Base-by-base conservation (phyloP, 2,888 invertebrate genomes). In the Pediacus dermestoides region DNA sequence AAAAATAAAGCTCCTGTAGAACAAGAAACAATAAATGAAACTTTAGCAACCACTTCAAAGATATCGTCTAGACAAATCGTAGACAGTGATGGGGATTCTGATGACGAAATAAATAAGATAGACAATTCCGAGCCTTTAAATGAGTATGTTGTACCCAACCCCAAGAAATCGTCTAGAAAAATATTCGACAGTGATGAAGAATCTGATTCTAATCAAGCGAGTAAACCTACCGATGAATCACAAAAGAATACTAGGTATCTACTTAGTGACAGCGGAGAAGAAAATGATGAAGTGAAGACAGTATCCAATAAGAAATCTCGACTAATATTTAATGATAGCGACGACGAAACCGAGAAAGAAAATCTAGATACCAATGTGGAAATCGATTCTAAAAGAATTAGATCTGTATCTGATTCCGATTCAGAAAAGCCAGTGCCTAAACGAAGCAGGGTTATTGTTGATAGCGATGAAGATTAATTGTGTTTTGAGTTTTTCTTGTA, bases 191-290 rank as follows among this genome's bases (percentile, higher is more conserved):
- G 42, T 15, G 48, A 46, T 16, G 44, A 42, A 15, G 41, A 45
- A 34, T n/a, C n/a, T n/a, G n/a, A n/a, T n/a, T n/a, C n/a, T n/a
- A n/a, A n/a, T n/a, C n/a, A n/a, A n/a, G n/a, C n/a, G n/a, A n/a
- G n/a, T n/a, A n/a, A 44, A 36, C 26, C 33, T 4, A 41, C 42
- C 6, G 36, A 42, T 4, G 40, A 30, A 9, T 23, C 33, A 27
- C 16, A 30, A 8, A 14, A 33, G 27, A 39, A 47, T 41, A 15
- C 58, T 46, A 36, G 52, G 59, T 61, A 53, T 33, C 53, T 70
- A 2, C 56, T 66, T 49, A 68, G 61, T 50, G 62, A 67, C 25
- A 70, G 70, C 37, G 70, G 70, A 48, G 61, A 68, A 12, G 31
- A 39, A 26, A 7, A 8, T 9, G 23, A 21, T 16, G 22, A 31